phyloP scores from a whole-genome alignment of 1,140 invertebrate species.

The Geopemphigus sp. region DNA sequence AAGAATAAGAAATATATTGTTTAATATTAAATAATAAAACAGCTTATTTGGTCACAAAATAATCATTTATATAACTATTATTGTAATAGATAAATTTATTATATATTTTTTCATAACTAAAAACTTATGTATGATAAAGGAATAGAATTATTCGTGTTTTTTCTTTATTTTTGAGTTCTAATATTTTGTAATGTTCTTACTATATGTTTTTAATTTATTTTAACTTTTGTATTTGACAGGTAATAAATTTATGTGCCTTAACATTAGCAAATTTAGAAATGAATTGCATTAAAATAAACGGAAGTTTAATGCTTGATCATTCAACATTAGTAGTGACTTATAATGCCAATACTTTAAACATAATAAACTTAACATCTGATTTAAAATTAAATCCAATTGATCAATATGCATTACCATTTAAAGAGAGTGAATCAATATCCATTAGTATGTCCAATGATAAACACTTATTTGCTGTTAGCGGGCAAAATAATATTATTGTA shows the following conservation, averaged over 20 bases:
- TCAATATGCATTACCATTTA: slow-evolving; percentile 2
- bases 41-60: no score
- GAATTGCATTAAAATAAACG: slow-evolving; percentile 21
- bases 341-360: neutral
- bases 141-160: no score
- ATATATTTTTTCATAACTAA: no score
- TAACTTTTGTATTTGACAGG: neutral
- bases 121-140: no score
- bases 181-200: no score
- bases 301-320: slow-evolving; percentile 21
- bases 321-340: slow-evolving; percentile 14
- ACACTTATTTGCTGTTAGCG: slow-evolving; percentile 6
- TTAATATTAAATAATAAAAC: no score
- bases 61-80: no score
- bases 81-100: no score
- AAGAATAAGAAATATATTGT: no score
- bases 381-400: neutral
- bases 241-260: neutral
- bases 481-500: slow-evolving; percentile 26
- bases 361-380: neutral
- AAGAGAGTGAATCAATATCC: neutral
- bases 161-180: no score
- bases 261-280: neutral
- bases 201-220: neutral
- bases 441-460: slow-evolving; percentile 18